phyloP scores from a whole-genome alignment of 1,140 invertebrate genomes.

The Phymorhynchus buccinoides region DNA sequence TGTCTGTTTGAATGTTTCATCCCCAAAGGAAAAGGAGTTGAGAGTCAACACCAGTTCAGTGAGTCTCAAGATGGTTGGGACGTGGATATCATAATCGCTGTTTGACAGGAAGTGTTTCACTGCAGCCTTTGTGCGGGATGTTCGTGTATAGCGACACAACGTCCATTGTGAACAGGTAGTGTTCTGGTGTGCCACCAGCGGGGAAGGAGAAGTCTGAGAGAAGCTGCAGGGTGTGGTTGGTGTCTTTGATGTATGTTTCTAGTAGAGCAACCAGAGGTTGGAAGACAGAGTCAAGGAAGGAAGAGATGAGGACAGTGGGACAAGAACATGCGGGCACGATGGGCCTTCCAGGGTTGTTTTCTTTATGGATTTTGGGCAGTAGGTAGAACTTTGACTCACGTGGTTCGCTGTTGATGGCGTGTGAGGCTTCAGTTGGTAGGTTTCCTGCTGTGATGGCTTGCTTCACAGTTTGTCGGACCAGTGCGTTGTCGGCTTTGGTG shows the following conservation, averaged over 20 bases:
- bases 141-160: no score
- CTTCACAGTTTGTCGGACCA: not conserved
- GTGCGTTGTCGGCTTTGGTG: not conserved
- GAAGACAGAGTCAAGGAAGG: not conserved
- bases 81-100: no score
- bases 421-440: not conserved
- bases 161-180: not conserved
- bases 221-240: not conserved
- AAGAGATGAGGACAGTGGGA: no score
- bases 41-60: not conserved
- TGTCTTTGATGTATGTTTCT: not conserved
- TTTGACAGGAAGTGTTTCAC: no score
- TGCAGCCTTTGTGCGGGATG: no score
- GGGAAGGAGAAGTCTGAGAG: not conserved
- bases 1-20: not conserved
- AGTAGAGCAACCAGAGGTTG: not conserved
- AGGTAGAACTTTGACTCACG: not conserved
- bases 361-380: slow-evolving; percentile 2
- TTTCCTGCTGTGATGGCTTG: not conserved
- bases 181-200: no score
- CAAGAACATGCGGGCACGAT: slow-evolving; percentile 8
- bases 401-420: not conserved
- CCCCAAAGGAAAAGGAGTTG: not conserved
- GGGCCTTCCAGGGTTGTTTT: not conserved
- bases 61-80: not conserved